Evolutionary conservation across 2,888 invertebrate species (phyloP), one percentile per base, ranked within the genome.

Genomic region (Pantelozetes paolii): DNA sequence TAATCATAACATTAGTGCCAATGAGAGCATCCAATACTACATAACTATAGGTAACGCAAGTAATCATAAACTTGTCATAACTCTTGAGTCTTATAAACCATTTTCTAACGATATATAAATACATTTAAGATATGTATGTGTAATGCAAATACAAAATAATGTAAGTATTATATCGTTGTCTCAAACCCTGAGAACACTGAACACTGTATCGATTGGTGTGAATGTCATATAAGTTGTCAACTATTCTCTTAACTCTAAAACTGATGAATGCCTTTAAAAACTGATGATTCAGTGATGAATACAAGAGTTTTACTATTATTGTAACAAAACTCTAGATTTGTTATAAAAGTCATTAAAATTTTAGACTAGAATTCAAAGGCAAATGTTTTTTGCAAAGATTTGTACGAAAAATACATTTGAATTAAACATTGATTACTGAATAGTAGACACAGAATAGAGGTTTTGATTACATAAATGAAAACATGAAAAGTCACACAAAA

Each of bases 1-100:
- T 67, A 67, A 67, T 67, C 67, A 67, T 40, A 67, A 67, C 67
- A 64, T 64, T 64, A 64, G 64, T 64, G 64, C 32, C 64, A 64
- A 64, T 59, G 30, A 13, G 64, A 64, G 64, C 64, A 64, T 36
- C 64, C 36, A n/a, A 64, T 64, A 36, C 36, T 64, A 59, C 28
- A 32, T 57, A 23, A 57, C 20, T 54, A 28, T 18, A 64, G 64
- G 20, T 64, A 36, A 40, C 11, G 36, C 64, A 23, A 30, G 50
- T 50, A 59, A 59, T 59, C 64, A 64, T 32, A 36, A n/a, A 64
- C 64, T 36, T 64, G 64, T 64, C 36, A 64, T 64, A 36, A 36
- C 64, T 40, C 64, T 64, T 64, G 30, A 64, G 64, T 64, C 64
- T 20, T 59, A 59, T 30, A 59, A 64, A 64, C 36, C 30, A 40